Evolutionary conservation across 35 echinoderm and acorn worm species (phyloP).

Genomic region (Strongylocentrotus purpuratus): DNA sequence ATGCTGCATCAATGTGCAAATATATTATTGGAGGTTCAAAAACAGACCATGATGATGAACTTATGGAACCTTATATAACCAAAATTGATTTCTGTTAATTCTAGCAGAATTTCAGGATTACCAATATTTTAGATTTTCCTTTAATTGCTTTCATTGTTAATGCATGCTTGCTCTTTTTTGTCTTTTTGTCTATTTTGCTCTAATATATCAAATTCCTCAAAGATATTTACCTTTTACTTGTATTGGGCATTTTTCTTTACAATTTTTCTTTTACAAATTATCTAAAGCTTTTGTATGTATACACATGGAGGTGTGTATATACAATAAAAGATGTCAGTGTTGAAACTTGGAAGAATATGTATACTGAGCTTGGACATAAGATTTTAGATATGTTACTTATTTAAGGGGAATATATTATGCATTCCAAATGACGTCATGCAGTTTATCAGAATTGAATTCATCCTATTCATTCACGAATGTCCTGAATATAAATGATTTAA

Average conservation of each 20-base stretch:
- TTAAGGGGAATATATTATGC: too few species aligned
- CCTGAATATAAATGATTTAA: neutral
- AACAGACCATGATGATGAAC: too few species aligned
- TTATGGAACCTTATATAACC: too few species aligned
- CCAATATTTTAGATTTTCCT: too few species aligned
- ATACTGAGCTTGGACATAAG: neutral
- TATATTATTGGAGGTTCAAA: neutral
- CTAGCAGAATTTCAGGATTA: too few species aligned
- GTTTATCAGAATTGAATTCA: neutral
- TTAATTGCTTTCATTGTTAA: too few species aligned
- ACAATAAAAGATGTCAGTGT: neutral
- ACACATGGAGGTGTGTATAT: neutral
- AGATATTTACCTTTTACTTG: too few species aligned
- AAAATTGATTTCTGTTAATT: too few species aligned
- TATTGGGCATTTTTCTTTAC: neutral
- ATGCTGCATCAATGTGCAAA: neutral
- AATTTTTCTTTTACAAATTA: neutral
- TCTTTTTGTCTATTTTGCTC: too few species aligned
- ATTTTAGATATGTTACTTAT: neutral
- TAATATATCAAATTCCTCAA: too few species aligned
- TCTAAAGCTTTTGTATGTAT: neutral
- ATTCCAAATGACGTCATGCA: too few species aligned
- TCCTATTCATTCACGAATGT: neutral
- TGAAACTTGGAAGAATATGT: neutral
- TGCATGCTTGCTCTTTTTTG: too few species aligned